Evolutionary conservation across 2,113 vertebrate genomes (phyloP).

Genomic region (Larimichthys crocea): DNA sequence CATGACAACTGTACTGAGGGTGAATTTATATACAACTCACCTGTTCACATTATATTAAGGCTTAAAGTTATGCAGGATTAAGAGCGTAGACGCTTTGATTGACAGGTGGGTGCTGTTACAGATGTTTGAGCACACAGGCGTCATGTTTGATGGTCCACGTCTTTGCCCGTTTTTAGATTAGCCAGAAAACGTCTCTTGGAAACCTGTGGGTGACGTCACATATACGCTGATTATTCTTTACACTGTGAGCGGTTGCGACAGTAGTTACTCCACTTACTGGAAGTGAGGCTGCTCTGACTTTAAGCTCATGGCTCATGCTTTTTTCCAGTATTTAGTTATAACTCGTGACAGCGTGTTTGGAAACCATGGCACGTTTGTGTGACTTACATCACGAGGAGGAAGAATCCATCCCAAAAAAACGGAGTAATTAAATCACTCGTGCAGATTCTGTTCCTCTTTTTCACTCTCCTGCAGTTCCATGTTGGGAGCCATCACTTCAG

Average conservation of each 20-base stretch:
- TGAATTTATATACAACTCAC: too few species aligned
- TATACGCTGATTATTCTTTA: neutral
- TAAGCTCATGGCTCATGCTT: neutral
- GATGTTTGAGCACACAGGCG: too few species aligned
- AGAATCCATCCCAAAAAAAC: neutral
- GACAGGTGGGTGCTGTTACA: too few species aligned
- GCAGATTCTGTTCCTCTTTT: constrained; percentile 22
- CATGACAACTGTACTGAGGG: too few species aligned
- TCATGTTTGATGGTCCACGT: too few species aligned
- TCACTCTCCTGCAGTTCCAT: constrained; percentile 5
- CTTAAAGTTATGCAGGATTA: too few species aligned
- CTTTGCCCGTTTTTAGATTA: too few species aligned
- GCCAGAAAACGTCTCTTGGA: too few species aligned
- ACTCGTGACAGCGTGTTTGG: neutral
- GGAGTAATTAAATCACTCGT: neutral
- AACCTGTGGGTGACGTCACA: too few species aligned
- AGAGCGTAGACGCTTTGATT: too few species aligned
- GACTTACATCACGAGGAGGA: neutral
- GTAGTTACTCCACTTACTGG: too few species aligned
- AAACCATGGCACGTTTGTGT: neutral
- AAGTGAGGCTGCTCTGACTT: neutral
- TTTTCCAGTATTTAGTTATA: neutral
- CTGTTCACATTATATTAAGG: too few species aligned
- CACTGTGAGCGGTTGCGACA: neutral
- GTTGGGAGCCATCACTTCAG: constrained; percentile 25